These are phyloP conservation scores for Odocoileus virginianus DNA, from an alignment of 2,113 vertebrate genomes.

Conservation along the genomic window DNA sequence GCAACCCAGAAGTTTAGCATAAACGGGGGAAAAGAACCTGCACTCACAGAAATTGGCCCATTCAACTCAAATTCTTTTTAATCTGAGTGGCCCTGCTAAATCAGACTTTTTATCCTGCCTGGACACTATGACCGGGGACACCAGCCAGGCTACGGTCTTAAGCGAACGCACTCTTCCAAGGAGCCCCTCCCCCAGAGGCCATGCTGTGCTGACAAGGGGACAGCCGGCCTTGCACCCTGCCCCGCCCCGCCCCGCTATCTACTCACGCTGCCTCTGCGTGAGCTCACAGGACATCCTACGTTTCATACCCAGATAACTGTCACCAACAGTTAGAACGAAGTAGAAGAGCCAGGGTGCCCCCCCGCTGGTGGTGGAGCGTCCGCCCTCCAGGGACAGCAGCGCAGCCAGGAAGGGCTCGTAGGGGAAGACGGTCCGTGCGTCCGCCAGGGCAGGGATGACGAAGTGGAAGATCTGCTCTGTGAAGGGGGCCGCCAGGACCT, in stretches of 20 bases:
- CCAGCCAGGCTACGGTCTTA: too few species aligned
- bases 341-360: constrained; percentile 94
- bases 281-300: not conserved
- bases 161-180: not conserved
- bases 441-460: constrained; percentile 93
- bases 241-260: not conserved
- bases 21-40: rapidly evolving
- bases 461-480: constrained; percentile 97
- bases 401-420: constrained; percentile 94
- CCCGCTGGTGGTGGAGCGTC: constrained; percentile 70
- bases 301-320: constrained; percentile 88
- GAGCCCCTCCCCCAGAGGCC: not conserved
- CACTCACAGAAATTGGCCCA: not conserved
- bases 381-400: constrained; percentile 81
- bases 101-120: not conserved
- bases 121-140: not conserved
- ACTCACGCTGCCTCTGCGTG: not conserved
- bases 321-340: constrained; percentile 92
- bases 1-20: rapidly evolving
- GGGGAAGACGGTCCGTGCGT: constrained; percentile 87
- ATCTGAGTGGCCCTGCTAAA: not conserved
- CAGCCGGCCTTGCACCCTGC: rapidly evolving
- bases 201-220: too few species aligned
- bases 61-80: too few species aligned
- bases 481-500: constrained; percentile 93